A percentile compares a stretch with the other conserved stretches of the same genome.
These are phyloP conservation scores for Cnemophilus loriae DNA, from an alignment of 2,113 vertebrate species.

Conservation along the genomic window DNA sequence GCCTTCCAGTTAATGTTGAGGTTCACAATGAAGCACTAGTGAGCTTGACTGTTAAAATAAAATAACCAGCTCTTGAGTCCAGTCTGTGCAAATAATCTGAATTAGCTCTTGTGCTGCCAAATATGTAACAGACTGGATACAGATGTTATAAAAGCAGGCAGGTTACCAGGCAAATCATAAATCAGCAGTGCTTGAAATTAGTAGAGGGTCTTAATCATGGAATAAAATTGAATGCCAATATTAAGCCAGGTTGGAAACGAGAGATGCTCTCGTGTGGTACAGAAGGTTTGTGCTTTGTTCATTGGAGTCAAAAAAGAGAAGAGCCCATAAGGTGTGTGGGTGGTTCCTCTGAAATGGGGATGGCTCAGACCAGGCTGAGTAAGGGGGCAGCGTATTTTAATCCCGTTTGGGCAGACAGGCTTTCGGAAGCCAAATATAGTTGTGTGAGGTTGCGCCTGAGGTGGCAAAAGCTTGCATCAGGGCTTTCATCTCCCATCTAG, in stretches of 20 bases:
- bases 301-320: neutral
- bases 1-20: neutral
- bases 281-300: neutral
- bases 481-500: neutral
- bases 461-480: no score
- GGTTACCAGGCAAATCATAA: neutral
- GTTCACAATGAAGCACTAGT: neutral
- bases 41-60: neutral
- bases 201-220: neutral
- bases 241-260: neutral
- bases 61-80: neutral
- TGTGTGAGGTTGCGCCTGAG: neutral
- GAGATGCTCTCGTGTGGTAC: neutral
- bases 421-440: neutral
- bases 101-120: neutral
- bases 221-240: neutral
- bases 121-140: neutral
- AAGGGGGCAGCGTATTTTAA: neutral
- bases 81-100: neutral
- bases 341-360: neutral
- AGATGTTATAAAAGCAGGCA: neutral
- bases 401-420: neutral
- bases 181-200: conserved; percentile 11
- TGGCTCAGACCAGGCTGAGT: conserved; percentile 26
- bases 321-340: conserved; percentile 2